phyloP scores from a whole-genome alignment of 2,888 invertebrate genomes.

The Lamproptera curius region DNA sequence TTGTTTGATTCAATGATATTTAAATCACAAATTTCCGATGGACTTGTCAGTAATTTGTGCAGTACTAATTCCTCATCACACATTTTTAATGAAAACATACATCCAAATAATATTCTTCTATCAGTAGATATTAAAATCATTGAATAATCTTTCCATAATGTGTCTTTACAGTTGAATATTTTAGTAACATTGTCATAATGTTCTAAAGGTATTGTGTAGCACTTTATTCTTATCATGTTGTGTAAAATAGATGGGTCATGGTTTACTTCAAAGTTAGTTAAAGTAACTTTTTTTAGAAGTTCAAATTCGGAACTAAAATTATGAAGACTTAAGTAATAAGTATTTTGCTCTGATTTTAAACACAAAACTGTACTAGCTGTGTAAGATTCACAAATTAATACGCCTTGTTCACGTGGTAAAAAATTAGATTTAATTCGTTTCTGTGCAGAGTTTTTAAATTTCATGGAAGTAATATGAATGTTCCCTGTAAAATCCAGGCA shows the following conservation, averaged over 20 bases:
- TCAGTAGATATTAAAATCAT: constrained; percentile 42
- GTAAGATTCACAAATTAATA: constrained; percentile 32
- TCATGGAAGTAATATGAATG: constrained; percentile 45
- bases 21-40: constrained; percentile 49
- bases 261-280: constrained; percentile 10
- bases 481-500: constrained; percentile 49
- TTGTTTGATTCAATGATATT: constrained; percentile 33
- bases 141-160: constrained; percentile 27
- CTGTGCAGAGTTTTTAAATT: constrained; percentile 46
- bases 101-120: constrained; percentile 39
- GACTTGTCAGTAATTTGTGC: constrained; percentile 46
- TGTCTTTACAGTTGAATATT: constrained; percentile 23
- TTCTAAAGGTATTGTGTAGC: constrained; percentile 6
- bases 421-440: constrained; percentile 43
- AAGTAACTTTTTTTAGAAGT: constrained; percentile 30
- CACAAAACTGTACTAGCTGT: constrained; percentile 36
- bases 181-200: constrained; percentile 25
- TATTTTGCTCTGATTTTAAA: constrained; percentile 39
- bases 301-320: constrained; percentile 42
- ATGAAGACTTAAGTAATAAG: constrained; percentile 41
- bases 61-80: constrained; percentile 31
- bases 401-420: constrained; percentile 35
- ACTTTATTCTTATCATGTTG: constrained; percentile 9
- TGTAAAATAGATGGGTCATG: background rate
- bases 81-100: constrained; percentile 33